phyloP scores from a whole-genome alignment of 2,888 invertebrate species.

The Trichogramma dendrolimi region DNA sequence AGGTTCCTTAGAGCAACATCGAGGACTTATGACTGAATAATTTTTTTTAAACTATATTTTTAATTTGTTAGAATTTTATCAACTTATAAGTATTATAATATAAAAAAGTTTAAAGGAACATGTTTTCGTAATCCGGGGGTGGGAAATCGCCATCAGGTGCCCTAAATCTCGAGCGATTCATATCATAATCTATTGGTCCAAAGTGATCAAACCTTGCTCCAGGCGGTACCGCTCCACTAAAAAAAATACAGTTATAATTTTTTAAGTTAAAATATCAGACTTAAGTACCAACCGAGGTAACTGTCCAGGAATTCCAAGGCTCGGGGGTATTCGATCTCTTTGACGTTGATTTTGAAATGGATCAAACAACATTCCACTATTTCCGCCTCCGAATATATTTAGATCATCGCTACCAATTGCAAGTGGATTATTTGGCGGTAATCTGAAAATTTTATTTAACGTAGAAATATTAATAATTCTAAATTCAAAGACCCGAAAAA shows the following conservation, averaged over 20 bases:
- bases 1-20: slow-evolving; percentile 2
- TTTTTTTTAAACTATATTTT: not conserved
- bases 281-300: slow-evolving; percentile 55
- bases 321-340: slow-evolving; percentile 31
- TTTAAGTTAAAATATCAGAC: not conserved
- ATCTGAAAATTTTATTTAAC: slow-evolving; percentile 15
- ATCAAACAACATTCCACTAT: slow-evolving; percentile 74
- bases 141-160: slow-evolving; percentile 68
- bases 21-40: not conserved
- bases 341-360: slow-evolving; percentile 50
- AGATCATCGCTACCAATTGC: slow-evolving; percentile 70
- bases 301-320: slow-evolving; percentile 58
- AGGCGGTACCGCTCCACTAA: slow-evolving; percentile 66
- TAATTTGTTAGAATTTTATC: not conserved
- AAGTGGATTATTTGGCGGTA: slow-evolving; percentile 33
- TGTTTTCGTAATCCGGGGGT: slow-evolving; percentile 72
- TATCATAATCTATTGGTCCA: slow-evolving; percentile 58
- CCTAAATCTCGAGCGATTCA: slow-evolving; percentile 46
- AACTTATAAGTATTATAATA: not conserved
- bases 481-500: not conserved
- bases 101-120: slow-evolving; percentile 63
- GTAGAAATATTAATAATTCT: not conserved
- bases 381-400: slow-evolving; percentile 72
- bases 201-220: slow-evolving; percentile 85
- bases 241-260: slow-evolving; percentile 28